Conservation (phyloP, 2,797 vertebrate species). For the Hippoglossus hippoglossus region DNA sequence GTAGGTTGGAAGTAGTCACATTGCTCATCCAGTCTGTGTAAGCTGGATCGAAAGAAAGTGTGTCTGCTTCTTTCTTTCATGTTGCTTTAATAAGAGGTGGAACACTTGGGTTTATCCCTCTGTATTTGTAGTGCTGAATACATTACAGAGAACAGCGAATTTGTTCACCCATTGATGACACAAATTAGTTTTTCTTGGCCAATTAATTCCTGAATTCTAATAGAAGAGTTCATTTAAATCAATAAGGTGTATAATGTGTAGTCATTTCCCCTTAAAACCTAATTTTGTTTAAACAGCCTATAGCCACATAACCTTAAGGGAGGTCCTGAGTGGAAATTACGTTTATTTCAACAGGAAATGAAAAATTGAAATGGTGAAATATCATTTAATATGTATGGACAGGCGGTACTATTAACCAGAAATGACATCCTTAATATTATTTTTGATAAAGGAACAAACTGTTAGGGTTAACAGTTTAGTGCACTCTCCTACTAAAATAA, state of each 20-base stretch:
- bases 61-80: neutral
- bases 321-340: neutral
- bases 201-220: constrained; percentile 31
- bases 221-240: constrained; percentile 31
- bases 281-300: constrained; percentile 28
- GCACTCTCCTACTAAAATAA: too few species aligned
- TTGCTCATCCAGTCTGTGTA: constrained; percentile 5
- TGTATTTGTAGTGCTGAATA: neutral
- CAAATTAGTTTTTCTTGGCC: constrained; percentile 31
- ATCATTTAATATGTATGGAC: too few species aligned
- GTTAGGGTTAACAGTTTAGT: too few species aligned
- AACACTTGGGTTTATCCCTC: constrained; percentile 5
- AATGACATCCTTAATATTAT: neutral
- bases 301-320: neutral
- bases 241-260: constrained; percentile 17
- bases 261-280: constrained; percentile 7
- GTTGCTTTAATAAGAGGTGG: constrained; percentile 4
- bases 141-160: constrained; percentile 5
- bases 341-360: constrained; percentile 1
- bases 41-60: constrained; percentile 21
- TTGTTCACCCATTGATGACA: constrained; percentile 19
- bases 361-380: neutral
- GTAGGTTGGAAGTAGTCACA: constrained; percentile 35
- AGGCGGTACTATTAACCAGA: neutral
- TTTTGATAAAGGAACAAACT: too few species aligned